Base-by-base conservation (phyloP, 1,140 invertebrate genomes). In the Asbolus verrucosus region DNA sequence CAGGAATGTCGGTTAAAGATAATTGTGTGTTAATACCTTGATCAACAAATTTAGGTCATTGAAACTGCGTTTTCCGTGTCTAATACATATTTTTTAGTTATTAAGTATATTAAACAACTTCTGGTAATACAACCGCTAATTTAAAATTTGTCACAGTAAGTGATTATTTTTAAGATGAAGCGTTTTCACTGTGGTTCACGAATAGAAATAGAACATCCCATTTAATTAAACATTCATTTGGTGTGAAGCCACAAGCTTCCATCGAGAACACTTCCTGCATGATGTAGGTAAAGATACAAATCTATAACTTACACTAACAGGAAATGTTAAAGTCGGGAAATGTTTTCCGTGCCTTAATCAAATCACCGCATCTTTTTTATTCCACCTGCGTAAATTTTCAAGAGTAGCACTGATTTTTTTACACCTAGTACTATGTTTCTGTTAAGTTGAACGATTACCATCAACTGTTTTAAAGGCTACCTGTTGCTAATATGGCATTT, bases 141-240 rank as follows among this genome's bases (percentile, higher is more conserved):
- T 54, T 54, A 54, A 27, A 54, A 24, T 27, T n/a, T 54, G 6
- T 27, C 46, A 54, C 13, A 13, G 21, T 54, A n/a, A 46, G 15
- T 41, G 9, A 5, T 54, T 54, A 54, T 54, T 54, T 54, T 54
- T 54, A 54, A 27, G 14, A 27, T 27, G 11, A 24, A 13, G 21
- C n/a, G 6, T 54, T 46, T 41, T 41, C 5, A 41, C 6, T 19
- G 21, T 46, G 41, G 14, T 11, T 27, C 5, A 27, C 27, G 14
- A 27, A 54, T 24, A 24, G 14, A 54, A 54, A 54, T 54, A 54
- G 46, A 54, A 2, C 24, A 13, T 3, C 18, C 19, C 5, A 54
- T 54, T 54, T 54, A 54, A 54, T 54, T 54, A 54, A 54, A 27
- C 24, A n/a, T 54, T 54, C 46, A 54, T 27, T 13, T 36, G 2